Conservation (phyloP, 2,113 vertebrate species). For the Sphyrna mokarran region DNA sequence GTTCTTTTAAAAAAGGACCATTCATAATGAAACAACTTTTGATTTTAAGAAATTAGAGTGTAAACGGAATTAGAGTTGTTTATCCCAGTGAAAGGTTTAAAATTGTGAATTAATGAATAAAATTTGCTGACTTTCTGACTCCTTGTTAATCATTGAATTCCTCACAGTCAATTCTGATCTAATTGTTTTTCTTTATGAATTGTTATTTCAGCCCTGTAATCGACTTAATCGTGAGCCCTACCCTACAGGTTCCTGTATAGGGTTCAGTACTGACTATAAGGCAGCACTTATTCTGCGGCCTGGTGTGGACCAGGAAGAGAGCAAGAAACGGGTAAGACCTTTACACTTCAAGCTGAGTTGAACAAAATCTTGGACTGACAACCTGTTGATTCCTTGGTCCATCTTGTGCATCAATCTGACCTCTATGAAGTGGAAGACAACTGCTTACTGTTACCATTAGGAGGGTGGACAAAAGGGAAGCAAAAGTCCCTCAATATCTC, state of each 20-base stretch:
- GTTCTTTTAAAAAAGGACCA: background rate
- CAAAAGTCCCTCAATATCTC: background rate
- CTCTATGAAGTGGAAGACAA: background rate
- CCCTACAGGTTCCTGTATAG: constrained; percentile 35
- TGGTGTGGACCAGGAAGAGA: constrained; percentile 62
- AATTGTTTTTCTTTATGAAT: background rate
- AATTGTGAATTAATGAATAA: background rate
- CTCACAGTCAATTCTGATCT: background rate
- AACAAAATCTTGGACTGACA: background rate
- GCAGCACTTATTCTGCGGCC: constrained; percentile 53
- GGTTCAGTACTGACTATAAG: constrained; percentile 41
- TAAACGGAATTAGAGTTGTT: background rate
- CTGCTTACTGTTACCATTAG: background rate
- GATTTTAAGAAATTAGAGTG: background rate
- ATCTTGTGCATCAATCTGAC: background rate
- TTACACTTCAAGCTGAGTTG: background rate
- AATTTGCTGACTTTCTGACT: background rate
- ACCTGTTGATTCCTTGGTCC: background rate
- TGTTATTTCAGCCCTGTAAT: constrained; percentile 51
- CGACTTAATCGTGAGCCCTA: constrained; percentile 5
- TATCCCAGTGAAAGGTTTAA: background rate
- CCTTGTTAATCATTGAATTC: background rate
- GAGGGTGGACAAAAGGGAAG: background rate
- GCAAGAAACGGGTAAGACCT: constrained; percentile 66
- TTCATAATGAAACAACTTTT: background rate